Base-by-base conservation (phyloP, 2,888 invertebrate species). In the Amaurobius ferox region DNA sequence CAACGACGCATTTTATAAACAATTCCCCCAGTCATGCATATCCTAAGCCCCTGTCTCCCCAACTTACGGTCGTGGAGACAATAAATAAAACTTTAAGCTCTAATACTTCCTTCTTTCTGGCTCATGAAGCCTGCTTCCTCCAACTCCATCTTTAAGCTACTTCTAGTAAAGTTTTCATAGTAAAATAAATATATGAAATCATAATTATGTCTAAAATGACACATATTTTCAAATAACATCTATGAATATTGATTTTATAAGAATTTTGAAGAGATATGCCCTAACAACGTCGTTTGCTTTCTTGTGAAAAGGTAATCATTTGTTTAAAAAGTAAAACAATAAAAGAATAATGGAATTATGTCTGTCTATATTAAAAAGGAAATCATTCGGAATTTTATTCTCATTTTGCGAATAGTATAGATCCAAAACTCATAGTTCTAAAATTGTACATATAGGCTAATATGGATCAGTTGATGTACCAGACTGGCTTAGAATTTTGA, bases 111-210 rank as follows among this genome's bases (percentile, higher is more conserved):
- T 55, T 55, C 11, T 55, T 23, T 23, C 11, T 55, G 11, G 6
- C 6, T 5, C 16, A 23, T 16, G 23, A 16, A 23, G 16, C 5
- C 55, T 23, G 23, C 11, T 11, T 23, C 23, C 55, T n/a, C 16
- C 48, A 9, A 29, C 23, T 44, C n/a, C 32, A 62, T 48, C 28
- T 6, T 28, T 61, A 35, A 35, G 48, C 66, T 26, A 23, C 5
- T 55, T 68, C 29, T 28, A 70, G 64, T 16, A 39, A n/a, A 64
- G n/a, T 6, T 28, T 9, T 55, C 67, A 55, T 71, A 79, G 16
- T 71, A 30, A 64, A 71, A 79, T 79, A 71, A 71, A 79, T 79
- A 71, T 71, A 62, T 64, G 70, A 79, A n/a, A 79, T n/a, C 64
- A 44, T n/a, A 40, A 29, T 23, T 71, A 62, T 13, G 44, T 40